Evolutionary conservation across 2,888 invertebrate species (phyloP).

Genomic region (Nineta flava): DNA sequence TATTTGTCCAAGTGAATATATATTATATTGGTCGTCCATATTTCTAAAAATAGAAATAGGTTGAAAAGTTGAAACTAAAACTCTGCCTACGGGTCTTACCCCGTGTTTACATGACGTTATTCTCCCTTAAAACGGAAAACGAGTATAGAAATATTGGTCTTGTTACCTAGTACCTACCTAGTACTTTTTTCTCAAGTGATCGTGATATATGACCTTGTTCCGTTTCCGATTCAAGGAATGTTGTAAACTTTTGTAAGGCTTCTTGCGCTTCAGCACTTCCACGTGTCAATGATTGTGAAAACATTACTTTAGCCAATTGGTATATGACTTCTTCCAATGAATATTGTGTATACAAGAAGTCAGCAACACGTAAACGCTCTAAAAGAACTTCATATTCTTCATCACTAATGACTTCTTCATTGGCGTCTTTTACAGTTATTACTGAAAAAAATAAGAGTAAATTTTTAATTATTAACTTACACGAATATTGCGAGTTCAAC

Average conservation of each 20-base stretch:
- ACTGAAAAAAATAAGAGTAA: neutral
- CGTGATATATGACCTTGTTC: constrained; percentile 57
- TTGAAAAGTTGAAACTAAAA: no score
- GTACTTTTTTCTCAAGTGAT: constrained; percentile 58
- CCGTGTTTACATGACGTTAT: no score
- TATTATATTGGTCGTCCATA: no score
- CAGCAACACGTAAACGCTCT: constrained; percentile 51
- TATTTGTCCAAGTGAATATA: no score
- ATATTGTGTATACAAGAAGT: constrained; percentile 58
- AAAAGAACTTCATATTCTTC: constrained; percentile 50
- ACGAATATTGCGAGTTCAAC: no score
- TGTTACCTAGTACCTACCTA: no score
- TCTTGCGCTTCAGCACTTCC: constrained; percentile 55
- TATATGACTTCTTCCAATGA: constrained; percentile 66
- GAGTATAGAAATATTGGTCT: no score
- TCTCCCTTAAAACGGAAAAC: no score
- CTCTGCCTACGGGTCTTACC: no score
- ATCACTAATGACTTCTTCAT: constrained; percentile 9
- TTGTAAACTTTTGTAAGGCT: constrained; percentile 56
- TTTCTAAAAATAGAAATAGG: no score
- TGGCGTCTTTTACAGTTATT: neutral
- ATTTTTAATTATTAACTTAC: no score
- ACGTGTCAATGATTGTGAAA: constrained; percentile 53
- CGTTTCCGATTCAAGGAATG: constrained; percentile 56
- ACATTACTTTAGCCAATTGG: constrained; percentile 68